These are phyloP conservation scores for Nomada fucata DNA, from an alignment of 2,888 invertebrate genomes.

Conservation along the genomic window DNA sequence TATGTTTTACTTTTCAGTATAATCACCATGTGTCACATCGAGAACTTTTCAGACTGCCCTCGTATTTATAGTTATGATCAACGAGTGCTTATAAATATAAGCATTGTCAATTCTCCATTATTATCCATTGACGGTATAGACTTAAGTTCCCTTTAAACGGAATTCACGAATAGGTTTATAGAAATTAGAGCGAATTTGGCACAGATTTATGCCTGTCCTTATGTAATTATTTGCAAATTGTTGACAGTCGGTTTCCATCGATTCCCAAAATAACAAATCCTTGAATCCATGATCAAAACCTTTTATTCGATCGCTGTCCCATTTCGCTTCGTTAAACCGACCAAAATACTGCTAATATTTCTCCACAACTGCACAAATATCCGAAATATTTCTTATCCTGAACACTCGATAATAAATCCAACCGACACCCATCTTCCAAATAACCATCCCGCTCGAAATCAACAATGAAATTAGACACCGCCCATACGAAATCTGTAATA, in stretches of 20 bases:
- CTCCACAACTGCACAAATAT: background rate
- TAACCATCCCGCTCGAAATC: too few relatives aligned
- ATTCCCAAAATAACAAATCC: conserved; percentile 72
- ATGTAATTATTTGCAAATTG: conserved; percentile 68
- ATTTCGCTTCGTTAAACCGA: conserved; percentile 20
- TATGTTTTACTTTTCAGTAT: too few relatives aligned
- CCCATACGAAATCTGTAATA: too few relatives aligned
- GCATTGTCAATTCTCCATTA: background rate
- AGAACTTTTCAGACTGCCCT: too few relatives aligned
- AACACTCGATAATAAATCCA: background rate
- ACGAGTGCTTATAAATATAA: background rate
- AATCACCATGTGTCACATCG: too few relatives aligned
- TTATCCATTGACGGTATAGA: background rate
- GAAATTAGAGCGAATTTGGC: conserved; percentile 58
- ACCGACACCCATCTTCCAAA: too few relatives aligned
- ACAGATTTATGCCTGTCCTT: conserved; percentile 65
- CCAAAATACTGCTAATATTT: background rate
- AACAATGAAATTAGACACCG: too few relatives aligned
- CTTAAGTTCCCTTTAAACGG: conserved; percentile 39
- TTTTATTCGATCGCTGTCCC: conserved; percentile 46
- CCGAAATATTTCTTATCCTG: background rate
- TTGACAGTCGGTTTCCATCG: conserved; percentile 66
- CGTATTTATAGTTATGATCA: background rate
- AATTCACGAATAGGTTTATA: conserved; percentile 41
- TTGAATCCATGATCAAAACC: conserved; percentile 56